Base-by-base conservation (phyloP, 2,797 vertebrate species). In the Bradypodion ventrale region DNA sequence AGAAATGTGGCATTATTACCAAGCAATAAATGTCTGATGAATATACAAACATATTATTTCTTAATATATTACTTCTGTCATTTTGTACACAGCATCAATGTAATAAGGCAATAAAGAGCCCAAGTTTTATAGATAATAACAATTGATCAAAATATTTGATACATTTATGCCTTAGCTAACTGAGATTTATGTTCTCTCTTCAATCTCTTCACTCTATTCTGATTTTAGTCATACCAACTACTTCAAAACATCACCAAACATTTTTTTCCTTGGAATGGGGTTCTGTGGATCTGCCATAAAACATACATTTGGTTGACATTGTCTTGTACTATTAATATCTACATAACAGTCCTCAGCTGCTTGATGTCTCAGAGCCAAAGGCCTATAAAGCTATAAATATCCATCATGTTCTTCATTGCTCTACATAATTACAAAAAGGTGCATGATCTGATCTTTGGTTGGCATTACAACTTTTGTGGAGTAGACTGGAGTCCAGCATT, bases 1-100 rank as follows among this genome's bases (percentile, higher is more conserved):
- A 87, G 44, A 89, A 52, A 76, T 23, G 40, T 25, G 42, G 12
- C 65, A 79, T 87, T 78, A 83, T 52, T 66, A 83, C 27, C 59
- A 76, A 7, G 65, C 78, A 69, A 60, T 73, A 84, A 80, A 78
- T 69, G n/a, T 84, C 75, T 56, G 74, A 83, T 63, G 52, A 35
- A n/a, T 60, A 82, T 35, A 66, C 63, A 82, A 83, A 63, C 75
- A 72, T 62, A 76, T 83, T 32, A 69, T n/a, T 62, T 84, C 29
- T 32, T 72, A 59, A 75, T 63, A 59, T 56, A 79, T 35, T 29
- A 79, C 52, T 63, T 83, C 42, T 79, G 13, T 83, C 35, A 66
- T 44, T 76, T 65, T 75, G 4, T 79, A 63, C 82, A 85, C 72
- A 65, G 62, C 44, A 37, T 83, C 70, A 75, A 73, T 37, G 27